A percentile compares a stretch with the other conserved stretches of the same genome.
Conservation (phyloP, 1,140 invertebrate species). For the Lucilia sericata region DNA sequence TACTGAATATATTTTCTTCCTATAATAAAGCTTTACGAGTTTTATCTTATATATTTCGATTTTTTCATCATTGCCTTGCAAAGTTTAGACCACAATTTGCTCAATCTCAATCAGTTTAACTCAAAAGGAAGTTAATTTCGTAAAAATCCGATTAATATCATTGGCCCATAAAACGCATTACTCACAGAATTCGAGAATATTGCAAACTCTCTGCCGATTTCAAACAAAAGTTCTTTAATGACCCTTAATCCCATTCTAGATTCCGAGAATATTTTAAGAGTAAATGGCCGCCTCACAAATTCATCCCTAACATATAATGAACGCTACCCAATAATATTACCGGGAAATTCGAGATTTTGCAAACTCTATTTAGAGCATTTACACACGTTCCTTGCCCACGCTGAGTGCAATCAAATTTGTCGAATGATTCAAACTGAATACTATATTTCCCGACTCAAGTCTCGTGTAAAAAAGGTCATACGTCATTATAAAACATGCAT, state of each 20-base stretch:
- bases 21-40: background rate
- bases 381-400: background rate
- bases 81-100: background rate
- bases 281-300: background rate
- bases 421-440: conserved; percentile 1
- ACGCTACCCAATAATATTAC: conserved; percentile 1
- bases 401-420: conserved; percentile 1
- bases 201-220: background rate
- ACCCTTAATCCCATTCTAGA: background rate
- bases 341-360: background rate
- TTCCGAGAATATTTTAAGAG: background rate
- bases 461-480: background rate
- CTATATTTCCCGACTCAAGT: background rate
- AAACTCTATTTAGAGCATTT: background rate
- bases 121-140: no score
- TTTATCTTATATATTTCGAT: background rate
- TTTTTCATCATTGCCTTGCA: background rate
- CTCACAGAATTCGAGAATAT: background rate
- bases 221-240: background rate
- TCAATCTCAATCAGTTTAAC: background rate
- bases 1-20: background rate
- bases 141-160: background rate
- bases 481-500: background rate
- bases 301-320: background rate
- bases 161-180: background rate